phyloP scores from a whole-genome alignment of 2,888 invertebrate genomes.

The Rutpela maculata region DNA sequence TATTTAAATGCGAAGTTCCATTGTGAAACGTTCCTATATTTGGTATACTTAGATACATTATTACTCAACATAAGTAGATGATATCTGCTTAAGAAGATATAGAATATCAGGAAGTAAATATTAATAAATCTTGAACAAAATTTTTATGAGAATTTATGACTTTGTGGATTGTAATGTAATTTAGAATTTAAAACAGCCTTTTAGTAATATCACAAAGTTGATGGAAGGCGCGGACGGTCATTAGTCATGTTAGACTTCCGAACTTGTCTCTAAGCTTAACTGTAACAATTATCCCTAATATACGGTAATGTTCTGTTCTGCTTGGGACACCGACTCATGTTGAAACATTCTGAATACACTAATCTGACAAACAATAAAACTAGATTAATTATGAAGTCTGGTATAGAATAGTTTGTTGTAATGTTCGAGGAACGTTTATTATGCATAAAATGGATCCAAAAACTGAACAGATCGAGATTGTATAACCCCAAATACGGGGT shows the following conservation, averaged over 20 bases:
- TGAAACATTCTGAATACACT: constrained; percentile 26
- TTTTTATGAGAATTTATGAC: constrained; percentile 14
- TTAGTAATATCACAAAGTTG: constrained; percentile 14
- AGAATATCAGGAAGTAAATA: not conserved
- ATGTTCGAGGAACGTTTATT: not conserved
- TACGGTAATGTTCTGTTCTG: constrained; percentile 36
- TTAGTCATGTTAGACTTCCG: constrained; percentile 46
- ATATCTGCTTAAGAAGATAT: no score
- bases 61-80: no score
- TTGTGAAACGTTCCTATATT: no score
- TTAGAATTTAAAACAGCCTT: constrained; percentile 24
- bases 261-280: constrained; percentile 42
- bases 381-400: constrained; percentile 17
- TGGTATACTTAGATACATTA: no score
- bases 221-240: constrained; percentile 41
- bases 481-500: not conserved
- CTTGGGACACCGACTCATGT: constrained; percentile 19
- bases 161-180: not conserved
- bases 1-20: no score
- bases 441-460: constrained; percentile 4
- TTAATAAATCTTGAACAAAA: not conserved
- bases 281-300: constrained; percentile 38
- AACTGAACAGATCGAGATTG: not conserved
- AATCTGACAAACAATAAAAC: constrained; percentile 23
- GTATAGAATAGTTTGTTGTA: constrained; percentile 3